These are phyloP conservation scores for Amaurobius ferox DNA, from an alignment of 2,888 invertebrate genomes.

Conservation along the genomic window DNA sequence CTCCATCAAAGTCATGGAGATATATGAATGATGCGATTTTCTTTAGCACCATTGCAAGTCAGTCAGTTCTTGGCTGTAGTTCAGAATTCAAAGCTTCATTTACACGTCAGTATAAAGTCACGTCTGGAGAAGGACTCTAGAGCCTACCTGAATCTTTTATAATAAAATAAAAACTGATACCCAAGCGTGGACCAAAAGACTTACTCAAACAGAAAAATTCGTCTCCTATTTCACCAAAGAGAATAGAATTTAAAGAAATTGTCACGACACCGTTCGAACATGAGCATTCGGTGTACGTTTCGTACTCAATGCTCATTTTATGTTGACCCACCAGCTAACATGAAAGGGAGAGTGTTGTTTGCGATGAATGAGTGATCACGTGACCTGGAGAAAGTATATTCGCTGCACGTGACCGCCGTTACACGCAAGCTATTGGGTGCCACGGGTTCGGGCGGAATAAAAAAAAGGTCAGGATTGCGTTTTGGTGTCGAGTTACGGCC, in stretches of 20 bases:
- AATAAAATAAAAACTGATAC: too few species aligned
- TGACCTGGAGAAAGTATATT: conserved; percentile 11
- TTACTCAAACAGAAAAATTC: not conserved
- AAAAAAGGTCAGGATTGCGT: not conserved
- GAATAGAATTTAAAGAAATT: not conserved
- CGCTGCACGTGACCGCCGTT: conserved; percentile 8
- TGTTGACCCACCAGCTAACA: conserved; percentile 14
- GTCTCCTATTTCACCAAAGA: not conserved
- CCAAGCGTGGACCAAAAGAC: too few species aligned
- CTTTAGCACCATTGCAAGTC: too few species aligned
- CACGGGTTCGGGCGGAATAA: not conserved
- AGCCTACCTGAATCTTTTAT: too few species aligned
- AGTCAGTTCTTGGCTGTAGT: too few species aligned
- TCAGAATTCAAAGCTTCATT: too few species aligned
- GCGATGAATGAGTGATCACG: conserved; percentile 11
- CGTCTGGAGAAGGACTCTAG: too few species aligned
- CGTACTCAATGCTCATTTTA: not conserved
- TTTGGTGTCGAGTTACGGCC: not conserved
- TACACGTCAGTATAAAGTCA: too few species aligned
- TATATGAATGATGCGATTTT: too few species aligned
- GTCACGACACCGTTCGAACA: not conserved
- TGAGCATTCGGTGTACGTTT: not conserved
- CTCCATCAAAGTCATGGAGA: too few species aligned
- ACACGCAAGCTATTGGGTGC: conserved; percentile 11
- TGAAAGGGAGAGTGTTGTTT: conserved; percentile 19